Percentiles rank a stretch among this genome's conserved stretches.
Evolutionary conservation across 2,797 vertebrate genomes (phyloP).

Genomic region (Alfaro cultratus): DNA sequence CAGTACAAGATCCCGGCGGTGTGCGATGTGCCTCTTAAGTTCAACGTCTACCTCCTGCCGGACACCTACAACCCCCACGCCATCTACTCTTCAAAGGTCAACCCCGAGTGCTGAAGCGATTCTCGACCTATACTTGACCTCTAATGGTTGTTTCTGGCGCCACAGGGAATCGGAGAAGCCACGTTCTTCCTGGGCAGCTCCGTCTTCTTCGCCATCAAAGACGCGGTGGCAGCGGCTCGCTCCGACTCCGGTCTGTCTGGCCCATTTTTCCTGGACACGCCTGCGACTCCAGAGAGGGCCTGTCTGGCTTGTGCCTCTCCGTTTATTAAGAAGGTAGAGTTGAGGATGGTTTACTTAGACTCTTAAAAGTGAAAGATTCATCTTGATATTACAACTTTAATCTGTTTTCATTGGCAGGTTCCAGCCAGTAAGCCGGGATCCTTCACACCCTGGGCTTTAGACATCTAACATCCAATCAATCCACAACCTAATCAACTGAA

Average conservation of each 20-base stretch:
- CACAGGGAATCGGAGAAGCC: conserved; percentile 89
- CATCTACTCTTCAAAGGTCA: conserved; percentile 91
- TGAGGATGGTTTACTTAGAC: background rate
- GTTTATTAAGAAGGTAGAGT: conserved; percentile 86
- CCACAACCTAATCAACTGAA: background rate
- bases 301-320: conserved; percentile 83
- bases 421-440: conserved; percentile 61
- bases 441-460: conserved; percentile 73
- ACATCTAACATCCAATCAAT: conserved; percentile 57
- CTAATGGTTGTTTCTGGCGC: background rate
- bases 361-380: background rate
- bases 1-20: conserved; percentile 87
- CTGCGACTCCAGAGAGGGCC: conserved; percentile 84
- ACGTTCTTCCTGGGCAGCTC: conserved; percentile 86
- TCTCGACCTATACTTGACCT: background rate
- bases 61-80: conserved; percentile 81
- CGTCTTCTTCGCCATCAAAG: conserved; percentile 89
- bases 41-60: conserved; percentile 82
- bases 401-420: conserved; percentile 60
- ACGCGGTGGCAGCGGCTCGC: conserved; percentile 80
- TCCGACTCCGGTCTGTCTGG: conserved; percentile 75
- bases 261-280: conserved; percentile 82
- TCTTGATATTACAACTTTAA: background rate
- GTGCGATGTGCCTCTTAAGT: conserved; percentile 84
- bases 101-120: background rate